These are phyloP conservation scores for Hiodon alosoides DNA, from an alignment of 2,113 vertebrate species.

Conservation along the genomic window DNA sequence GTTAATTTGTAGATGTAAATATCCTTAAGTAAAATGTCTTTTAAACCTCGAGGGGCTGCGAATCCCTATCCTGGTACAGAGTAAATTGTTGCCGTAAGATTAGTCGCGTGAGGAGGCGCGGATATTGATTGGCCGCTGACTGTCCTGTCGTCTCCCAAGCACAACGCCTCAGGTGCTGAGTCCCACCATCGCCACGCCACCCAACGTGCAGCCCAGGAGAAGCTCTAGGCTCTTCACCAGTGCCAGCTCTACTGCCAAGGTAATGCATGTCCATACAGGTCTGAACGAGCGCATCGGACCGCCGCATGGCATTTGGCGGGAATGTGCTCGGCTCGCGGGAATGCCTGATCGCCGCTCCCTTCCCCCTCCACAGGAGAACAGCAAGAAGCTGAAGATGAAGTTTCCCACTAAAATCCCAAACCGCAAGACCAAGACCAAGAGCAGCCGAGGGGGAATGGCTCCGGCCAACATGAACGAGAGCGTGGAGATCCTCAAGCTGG, in stretches of 20 bases:
- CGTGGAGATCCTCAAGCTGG: slow-evolving; percentile 90
- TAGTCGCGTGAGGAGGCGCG: too few species aligned
- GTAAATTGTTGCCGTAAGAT: too few species aligned
- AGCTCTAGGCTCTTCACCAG: slow-evolving; percentile 94
- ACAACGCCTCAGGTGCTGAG: slow-evolving; percentile 96
- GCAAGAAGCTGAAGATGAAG: slow-evolving; percentile 99
- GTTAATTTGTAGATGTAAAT: too few species aligned
- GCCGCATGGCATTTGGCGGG: too few species aligned
- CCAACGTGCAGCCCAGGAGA: slow-evolving; percentile 90
- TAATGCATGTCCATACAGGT: too few species aligned
- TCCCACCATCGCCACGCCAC: slow-evolving; percentile 91
- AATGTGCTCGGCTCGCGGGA: too few species aligned
- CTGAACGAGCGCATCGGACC: too few species aligned
- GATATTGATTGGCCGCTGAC: background rate
- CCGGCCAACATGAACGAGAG: slow-evolving; percentile 90
- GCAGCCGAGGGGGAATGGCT: slow-evolving; percentile 83
- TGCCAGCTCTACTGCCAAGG: slow-evolving; percentile 97
- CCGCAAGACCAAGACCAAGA: slow-evolving; percentile 96
- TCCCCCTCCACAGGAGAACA: slow-evolving; percentile 78
- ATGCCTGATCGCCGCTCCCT: too few species aligned
- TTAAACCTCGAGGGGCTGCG: too few species aligned
- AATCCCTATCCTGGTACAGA: too few species aligned
- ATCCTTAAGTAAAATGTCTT: too few species aligned
- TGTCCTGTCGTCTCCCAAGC: slow-evolving; percentile 53
- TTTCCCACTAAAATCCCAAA: slow-evolving; percentile 98